Percentiles rank a stretch among this genome's conserved stretches.
Evolutionary conservation across 2,888 invertebrate species (phyloP).

Genomic region (Venusia cambrica): DNA sequence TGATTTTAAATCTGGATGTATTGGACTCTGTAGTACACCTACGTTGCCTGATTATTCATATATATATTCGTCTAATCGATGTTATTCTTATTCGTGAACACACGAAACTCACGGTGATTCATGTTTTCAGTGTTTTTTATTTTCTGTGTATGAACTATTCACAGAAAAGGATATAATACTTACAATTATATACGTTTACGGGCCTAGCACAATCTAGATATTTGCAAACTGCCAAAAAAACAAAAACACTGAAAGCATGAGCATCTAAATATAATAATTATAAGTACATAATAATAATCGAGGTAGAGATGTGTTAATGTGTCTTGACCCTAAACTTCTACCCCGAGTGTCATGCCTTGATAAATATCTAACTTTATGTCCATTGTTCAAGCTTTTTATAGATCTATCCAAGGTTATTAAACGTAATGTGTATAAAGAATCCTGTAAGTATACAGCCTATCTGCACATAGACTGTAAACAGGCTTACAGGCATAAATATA

Average conservation of each 20-base stretch:
- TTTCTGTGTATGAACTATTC: background rate
- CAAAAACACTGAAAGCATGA: conserved; percentile 8
- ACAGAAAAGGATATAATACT: too few species aligned
- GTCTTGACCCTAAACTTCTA: background rate
- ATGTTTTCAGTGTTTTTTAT: conserved; percentile 7
- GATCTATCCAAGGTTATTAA: too few species aligned
- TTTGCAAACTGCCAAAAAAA: conserved; percentile 5
- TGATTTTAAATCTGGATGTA: conserved; percentile 12
- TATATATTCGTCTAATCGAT: conserved; percentile 5
- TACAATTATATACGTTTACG: too few species aligned
- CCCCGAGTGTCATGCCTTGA: conserved; percentile 8
- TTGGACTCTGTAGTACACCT: conserved; percentile 5
- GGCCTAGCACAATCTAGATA: conserved; percentile 10
- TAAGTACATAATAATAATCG: conserved; percentile 6
- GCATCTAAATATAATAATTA: conserved; percentile 4
- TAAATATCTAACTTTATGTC: conserved; percentile 10
- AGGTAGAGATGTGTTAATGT: conserved; percentile 5
- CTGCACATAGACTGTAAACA: too few species aligned
- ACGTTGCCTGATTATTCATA: conserved; percentile 3
- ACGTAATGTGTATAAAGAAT: too few species aligned
- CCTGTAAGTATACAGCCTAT: too few species aligned
- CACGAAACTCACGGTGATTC: conserved; percentile 1
- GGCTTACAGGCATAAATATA: too few species aligned
- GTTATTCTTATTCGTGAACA: conserved; percentile 7
- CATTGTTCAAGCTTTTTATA: conserved; percentile 25